Conservation (phyloP, 2,797 vertebrate genomes). For the Acrocephalus scirpaceus region DNA sequence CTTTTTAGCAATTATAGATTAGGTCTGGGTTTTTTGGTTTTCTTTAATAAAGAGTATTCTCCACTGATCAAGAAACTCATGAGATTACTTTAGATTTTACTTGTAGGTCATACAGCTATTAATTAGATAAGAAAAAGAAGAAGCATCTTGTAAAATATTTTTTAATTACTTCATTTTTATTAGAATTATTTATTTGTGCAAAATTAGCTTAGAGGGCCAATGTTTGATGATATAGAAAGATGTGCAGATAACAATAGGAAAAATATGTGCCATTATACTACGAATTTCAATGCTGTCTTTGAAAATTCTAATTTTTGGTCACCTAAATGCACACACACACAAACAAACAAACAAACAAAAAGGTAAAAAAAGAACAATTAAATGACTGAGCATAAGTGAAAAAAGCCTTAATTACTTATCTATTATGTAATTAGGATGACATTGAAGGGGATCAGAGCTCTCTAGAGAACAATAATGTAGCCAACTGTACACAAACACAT, state of each 20-base stretch:
- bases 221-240: constrained; percentile 27
- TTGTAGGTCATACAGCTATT: constrained; percentile 13
- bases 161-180: constrained; percentile 52
- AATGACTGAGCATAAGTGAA: background rate
- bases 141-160: background rate
- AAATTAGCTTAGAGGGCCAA: constrained; percentile 8
- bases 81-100: constrained; percentile 42
- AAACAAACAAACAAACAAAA: background rate
- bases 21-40: background rate
- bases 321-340: background rate
- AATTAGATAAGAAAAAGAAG: constrained; percentile 17
- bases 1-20: background rate
- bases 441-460: background rate
- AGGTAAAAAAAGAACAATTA: background rate
- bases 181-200: constrained; percentile 38
- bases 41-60: background rate
- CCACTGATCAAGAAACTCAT: background rate
- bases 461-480: background rate
- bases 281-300: constrained; percentile 10
- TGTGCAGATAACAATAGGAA: background rate
- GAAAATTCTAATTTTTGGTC: background rate
- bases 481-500: background rate
- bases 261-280: constrained; percentile 17
- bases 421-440: background rate
- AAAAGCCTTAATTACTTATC: background rate